Base-by-base conservation (phyloP, 2,888 invertebrate species). In the Atethmia centrago region DNA sequence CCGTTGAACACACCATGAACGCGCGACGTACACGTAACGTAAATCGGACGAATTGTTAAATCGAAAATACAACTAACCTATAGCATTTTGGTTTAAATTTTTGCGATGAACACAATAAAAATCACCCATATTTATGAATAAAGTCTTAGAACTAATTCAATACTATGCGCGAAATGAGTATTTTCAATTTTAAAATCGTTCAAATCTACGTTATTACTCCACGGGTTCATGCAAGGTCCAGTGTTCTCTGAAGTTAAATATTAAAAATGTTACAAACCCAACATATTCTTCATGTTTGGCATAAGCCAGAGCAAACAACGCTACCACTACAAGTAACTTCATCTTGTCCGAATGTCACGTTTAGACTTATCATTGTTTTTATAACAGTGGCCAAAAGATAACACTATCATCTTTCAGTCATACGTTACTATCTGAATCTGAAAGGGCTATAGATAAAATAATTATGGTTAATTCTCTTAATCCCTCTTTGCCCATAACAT, bases 211-310 rank as follows among this genome's bases (percentile, higher is more conserved):
- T 31, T 31, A 31, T 31, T 31, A 4, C 31, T 31, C 31, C 31
- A 31, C 31, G 31, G 3, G 31, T 31, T 31, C 31, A 31, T 2
- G 31, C 31, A 2, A n/a, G n/a, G n/a, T n/a, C n/a, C n/a, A n/a
- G n/a, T n/a, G n/a, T n/a, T n/a, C n/a, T n/a, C n/a, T 36, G 16
- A 40, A 40, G 16, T 64, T 1, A 51, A 31, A 64, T 28, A 58
- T 19, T 0, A 21, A 64, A 28, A 36, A 53, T 10, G 10, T 31
- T n/a, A 80, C 92, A 87, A 49, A 95, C 95, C 95, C 95, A 61
- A 79, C 82, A 80, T 94, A 95, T 65, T 89, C 81, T 77, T 94
- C 95, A 78, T 95, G 93, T 80, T 95, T 95, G 59, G 93, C 95
- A 56, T 72, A 88, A 40, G 89, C 93, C 83, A 87, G 86, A 56